phyloP scores from a whole-genome alignment of 23 tunicate species.

The Styela plicata region DNA sequence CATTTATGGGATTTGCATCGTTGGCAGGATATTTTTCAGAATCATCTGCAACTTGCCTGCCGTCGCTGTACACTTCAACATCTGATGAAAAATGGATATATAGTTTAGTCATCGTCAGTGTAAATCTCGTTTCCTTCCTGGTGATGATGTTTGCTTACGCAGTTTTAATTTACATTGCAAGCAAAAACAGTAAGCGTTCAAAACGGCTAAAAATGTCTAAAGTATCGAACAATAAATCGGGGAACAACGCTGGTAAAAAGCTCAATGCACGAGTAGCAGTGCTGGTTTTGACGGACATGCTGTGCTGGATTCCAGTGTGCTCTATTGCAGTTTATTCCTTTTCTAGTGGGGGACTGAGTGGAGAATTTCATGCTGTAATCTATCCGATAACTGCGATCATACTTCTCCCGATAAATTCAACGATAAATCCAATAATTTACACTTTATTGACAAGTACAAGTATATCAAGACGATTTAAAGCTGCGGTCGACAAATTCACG shows the following conservation, averaged over 20 bases:
- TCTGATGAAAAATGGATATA: not conserved
- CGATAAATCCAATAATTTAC: not conserved
- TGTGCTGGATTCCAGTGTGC: slow-evolving; percentile 11
- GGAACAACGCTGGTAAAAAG: slow-evolving; percentile 4
- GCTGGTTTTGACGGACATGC: slow-evolving; percentile 6
- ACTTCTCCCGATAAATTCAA: slow-evolving; percentile 7
- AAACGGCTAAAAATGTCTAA: not conserved
- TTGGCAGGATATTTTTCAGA: not conserved
- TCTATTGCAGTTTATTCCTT: not conserved
- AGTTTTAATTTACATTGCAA: not conserved
- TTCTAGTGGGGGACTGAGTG: not conserved
- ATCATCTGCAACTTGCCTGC: not conserved
- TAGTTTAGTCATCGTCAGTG: not conserved
- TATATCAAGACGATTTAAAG: not conserved
- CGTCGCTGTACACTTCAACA: not conserved
- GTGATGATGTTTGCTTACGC: not conserved
- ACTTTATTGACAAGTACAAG: slow-evolving; percentile 1
- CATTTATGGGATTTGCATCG: slow-evolving; percentile 8
- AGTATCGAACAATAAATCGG: not conserved
- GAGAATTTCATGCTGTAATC: not conserved
- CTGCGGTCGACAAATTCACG: not conserved
- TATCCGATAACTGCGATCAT: slow-evolving; percentile 9
- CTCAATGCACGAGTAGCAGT: not conserved
- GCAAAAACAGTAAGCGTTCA: not conserved
- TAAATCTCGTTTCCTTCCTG: not conserved